These are phyloP conservation scores for Natrix natrix DNA, from an alignment of 2,797 vertebrate genomes.

Conservation along the genomic window DNA sequence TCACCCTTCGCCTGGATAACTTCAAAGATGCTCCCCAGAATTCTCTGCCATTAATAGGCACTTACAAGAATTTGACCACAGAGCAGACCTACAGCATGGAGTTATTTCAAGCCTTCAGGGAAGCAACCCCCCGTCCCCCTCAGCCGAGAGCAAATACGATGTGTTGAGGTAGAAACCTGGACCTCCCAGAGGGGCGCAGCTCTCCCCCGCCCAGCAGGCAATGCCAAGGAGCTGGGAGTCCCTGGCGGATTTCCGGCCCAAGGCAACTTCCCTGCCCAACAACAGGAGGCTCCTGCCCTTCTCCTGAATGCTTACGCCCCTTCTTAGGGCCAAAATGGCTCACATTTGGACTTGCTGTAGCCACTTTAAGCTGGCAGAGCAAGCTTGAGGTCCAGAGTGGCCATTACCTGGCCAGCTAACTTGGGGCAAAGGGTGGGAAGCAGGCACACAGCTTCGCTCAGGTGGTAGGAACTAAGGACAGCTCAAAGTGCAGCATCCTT, in stretches of 20 bases:
- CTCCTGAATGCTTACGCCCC: not conserved
- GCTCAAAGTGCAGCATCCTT: no score
- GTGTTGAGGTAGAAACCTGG: constrained; percentile 9
- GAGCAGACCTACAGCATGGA: not conserved
- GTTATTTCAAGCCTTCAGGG: constrained; percentile 18
- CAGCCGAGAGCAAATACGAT: not conserved
- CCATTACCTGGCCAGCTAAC: no score
- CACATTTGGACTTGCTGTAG: no score
- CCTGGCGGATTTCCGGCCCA: not conserved
- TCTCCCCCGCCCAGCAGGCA: no score
- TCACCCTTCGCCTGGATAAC: not conserved
- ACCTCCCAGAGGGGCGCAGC: not conserved
- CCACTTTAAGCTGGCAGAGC: not conserved
- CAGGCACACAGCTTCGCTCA: not conserved
- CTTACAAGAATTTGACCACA: constrained; percentile 1
- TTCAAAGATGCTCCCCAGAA: not conserved
- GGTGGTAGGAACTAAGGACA: not conserved
- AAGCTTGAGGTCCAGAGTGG: not conserved
- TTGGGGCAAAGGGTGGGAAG: not conserved
- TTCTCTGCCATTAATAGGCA: not conserved
- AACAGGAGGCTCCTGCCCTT: not conserved
- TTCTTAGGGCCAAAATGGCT: not conserved
- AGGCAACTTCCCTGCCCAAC: not conserved
- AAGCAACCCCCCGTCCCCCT: not conserved
- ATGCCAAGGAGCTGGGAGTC: not conserved